phyloP scores from a whole-genome alignment of 1,140 invertebrate genomes.

The Nasonia giraulti region DNA sequence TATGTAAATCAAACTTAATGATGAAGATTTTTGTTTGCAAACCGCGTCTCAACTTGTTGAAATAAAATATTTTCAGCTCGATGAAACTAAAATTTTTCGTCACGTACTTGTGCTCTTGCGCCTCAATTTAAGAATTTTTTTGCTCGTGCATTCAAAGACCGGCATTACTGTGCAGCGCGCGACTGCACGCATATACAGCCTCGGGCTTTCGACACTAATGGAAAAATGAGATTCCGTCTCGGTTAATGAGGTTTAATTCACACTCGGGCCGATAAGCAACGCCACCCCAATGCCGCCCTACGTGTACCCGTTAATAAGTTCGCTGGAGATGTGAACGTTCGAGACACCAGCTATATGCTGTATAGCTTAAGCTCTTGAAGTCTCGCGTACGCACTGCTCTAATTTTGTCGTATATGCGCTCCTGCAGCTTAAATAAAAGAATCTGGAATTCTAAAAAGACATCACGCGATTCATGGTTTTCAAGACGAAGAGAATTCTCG shows the following conservation, averaged over 20 bases:
- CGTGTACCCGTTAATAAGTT: slow-evolving; percentile 1
- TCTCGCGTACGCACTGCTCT: too few species aligned
- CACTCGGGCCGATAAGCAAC: background rate
- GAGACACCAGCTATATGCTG: background rate
- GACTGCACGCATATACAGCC: background rate
- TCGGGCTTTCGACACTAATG: background rate
- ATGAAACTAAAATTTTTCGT: background rate
- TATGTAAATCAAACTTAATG: too few species aligned
- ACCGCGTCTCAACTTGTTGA: too few species aligned
- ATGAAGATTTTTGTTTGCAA: too few species aligned
- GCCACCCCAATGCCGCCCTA: background rate
- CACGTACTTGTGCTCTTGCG: background rate
- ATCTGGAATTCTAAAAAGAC: too few species aligned
- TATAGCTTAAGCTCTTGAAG: too few species aligned
- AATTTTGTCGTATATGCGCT: too few species aligned
- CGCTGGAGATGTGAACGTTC: background rate
- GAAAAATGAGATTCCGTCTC: background rate
- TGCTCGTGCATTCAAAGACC: background rate
- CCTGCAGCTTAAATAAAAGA: too few species aligned
- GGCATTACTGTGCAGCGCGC: background rate
- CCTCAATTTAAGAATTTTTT: background rate
- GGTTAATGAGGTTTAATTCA: slow-evolving; percentile 14
- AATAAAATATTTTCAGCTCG: background rate
- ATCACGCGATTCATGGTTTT: too few species aligned
- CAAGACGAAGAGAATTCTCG: too few species aligned